Evolutionary conservation across 2,888 invertebrate genomes (phyloP).

Genomic region (Apotomis capreana): DNA sequence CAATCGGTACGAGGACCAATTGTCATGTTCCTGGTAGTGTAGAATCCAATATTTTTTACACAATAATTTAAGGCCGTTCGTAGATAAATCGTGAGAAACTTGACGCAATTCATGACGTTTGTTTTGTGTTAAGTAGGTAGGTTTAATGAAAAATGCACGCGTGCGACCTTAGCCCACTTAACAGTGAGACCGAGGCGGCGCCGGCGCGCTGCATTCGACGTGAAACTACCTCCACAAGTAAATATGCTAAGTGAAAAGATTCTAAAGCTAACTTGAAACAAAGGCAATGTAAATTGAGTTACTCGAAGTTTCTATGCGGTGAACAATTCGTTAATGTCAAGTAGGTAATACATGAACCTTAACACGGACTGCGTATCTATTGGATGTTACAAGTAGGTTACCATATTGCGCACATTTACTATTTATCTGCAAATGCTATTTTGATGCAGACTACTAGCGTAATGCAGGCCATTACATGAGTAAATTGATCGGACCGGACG

Average conservation of each 20-base stretch:
- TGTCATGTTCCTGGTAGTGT: not conserved
- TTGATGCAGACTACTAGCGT: not conserved
- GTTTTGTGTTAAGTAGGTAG: constrained; percentile 48
- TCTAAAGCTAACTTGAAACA: constrained; percentile 19
- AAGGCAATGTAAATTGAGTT: constrained; percentile 50
- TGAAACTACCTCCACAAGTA: constrained; percentile 26
- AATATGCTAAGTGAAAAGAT: constrained; percentile 13
- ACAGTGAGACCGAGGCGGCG: constrained; percentile 52
- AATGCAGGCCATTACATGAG: constrained; percentile 17
- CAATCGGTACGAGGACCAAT: not conserved
- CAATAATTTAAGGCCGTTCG: not conserved
- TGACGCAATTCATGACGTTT: constrained; percentile 41
- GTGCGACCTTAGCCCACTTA: constrained; percentile 76
- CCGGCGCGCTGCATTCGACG: constrained; percentile 44
- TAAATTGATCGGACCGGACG: constrained; percentile 2
- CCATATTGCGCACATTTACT: not conserved
- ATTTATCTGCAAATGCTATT: not conserved
- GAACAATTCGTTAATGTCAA: constrained; percentile 47
- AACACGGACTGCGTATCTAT: not conserved
- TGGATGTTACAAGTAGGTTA: too few relatives aligned
- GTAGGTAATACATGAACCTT: constrained; percentile 10
- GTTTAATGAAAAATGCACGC: constrained; percentile 69
- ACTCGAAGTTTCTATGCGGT: constrained; percentile 50
- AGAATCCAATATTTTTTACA: constrained; percentile 3
- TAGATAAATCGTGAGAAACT: constrained; percentile 27